Evolutionary conservation across 2,888 invertebrate genomes (phyloP).

Genomic region (Altica lythri): DNA sequence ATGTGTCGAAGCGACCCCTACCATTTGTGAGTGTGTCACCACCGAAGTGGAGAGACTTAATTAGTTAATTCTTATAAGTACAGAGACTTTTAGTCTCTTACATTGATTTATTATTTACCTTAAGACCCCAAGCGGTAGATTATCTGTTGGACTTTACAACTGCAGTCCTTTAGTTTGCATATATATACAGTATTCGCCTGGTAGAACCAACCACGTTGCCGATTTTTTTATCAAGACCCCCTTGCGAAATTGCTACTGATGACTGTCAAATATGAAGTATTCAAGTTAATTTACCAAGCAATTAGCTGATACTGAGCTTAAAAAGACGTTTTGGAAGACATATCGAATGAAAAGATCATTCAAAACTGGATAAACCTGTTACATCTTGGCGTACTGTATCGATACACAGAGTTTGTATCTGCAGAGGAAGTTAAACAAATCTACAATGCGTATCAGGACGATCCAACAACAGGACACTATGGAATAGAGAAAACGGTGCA

Average conservation of each 20-base stretch:
- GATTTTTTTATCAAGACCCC: conserved; percentile 49
- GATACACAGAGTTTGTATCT: conserved; percentile 4
- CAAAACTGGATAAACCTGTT: conserved; percentile 3
- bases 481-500: not conserved
- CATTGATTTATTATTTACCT: no score
- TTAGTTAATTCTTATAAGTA: no score
- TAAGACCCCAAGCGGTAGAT: conserved; percentile 23
- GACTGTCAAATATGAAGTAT: conserved; percentile 7
- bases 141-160: conserved; percentile 23
- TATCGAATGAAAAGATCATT: not conserved
- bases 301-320: conserved; percentile 8
- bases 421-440: not conserved
- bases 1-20: no score
- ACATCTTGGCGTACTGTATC: conserved; percentile 5
- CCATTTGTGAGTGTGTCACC: no score
- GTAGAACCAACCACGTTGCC: conserved; percentile 47
- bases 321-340: conserved; percentile 1
- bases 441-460: conserved; percentile 6
- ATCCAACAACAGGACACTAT: no score
- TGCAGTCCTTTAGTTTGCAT: conserved; percentile 19
- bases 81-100: no score
- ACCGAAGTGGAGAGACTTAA: no score
- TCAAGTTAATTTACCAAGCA: conserved; percentile 9
- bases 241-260: not conserved
- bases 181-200: conserved; percentile 52